These are phyloP conservation scores for Macrochelys suwanniensis DNA, from an alignment of 2,797 vertebrate genomes.

Conservation along the genomic window DNA sequence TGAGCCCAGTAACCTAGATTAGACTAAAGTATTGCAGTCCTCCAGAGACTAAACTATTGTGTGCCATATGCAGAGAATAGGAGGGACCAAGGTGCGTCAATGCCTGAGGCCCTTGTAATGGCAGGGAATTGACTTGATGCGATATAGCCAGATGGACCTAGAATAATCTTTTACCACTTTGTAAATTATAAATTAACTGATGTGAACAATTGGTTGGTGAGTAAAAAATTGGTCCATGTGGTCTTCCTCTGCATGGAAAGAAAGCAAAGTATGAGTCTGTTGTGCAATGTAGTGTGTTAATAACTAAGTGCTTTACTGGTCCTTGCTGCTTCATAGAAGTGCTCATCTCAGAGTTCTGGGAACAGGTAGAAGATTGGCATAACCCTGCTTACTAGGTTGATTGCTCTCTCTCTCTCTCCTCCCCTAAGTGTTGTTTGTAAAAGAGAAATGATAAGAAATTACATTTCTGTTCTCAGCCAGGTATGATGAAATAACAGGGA, in stretches of 20 bases:
- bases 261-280: too few species aligned
- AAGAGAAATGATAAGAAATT: not conserved
- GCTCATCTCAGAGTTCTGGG: not conserved
- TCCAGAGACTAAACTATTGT: not conserved
- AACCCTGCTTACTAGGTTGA: not conserved
- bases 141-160: not conserved
- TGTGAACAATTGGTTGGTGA: not conserved
- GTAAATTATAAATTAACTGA: not conserved
- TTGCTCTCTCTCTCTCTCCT: not conserved
- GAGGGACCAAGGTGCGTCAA: not conserved
- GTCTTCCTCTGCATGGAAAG: too few species aligned
- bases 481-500: not conserved
- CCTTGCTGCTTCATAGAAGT: not conserved
- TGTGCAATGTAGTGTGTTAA: too few species aligned
- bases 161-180: not conserved
- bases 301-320: not conserved
- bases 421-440: not conserved
- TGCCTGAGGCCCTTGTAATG: not conserved
- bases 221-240: too few species aligned
- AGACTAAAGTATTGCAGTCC: not conserved
- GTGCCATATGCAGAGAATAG: not conserved
- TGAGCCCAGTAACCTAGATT: not conserved
- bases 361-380: not conserved
- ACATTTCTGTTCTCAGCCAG: not conserved
- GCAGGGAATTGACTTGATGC: not conserved